Evolutionary conservation across 2,797 vertebrate species (phyloP), one percentile per base, ranked within the genome.

Genomic region (Odontamblyopus rebecca): DNA sequence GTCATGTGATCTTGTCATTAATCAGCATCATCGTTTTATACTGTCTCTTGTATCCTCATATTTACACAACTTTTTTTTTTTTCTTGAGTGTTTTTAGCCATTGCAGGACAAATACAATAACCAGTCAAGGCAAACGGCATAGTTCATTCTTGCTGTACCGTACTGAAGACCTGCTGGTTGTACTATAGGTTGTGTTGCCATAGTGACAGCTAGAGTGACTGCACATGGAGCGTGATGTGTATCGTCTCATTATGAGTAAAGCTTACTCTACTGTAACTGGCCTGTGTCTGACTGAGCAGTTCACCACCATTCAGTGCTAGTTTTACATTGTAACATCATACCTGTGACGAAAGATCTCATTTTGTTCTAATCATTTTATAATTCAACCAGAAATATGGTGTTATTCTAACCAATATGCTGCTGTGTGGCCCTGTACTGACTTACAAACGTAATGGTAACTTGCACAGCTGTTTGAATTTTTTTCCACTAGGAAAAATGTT

Each of bases 111-210:
- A 19, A 51, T 54, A 54, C 2, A 54, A 11, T 54, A 48, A 48
- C 15, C 12, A 23, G 53, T 54, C 53, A 54, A 54, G n/a, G 53
- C 19, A 54, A 57, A 57, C n/a, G 15, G 35, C 35, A 12, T 16
- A 51, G 60, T 29, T 51, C 61, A 54, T 57, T 32, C 38, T 32
- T 35, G 60, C 44, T 70, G 63, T 26, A 56, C 44, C 9, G 12
- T 23, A 30, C 53, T 54, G 23, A 51, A 57, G 27, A 61, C 16
- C 26, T 11, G 62, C 19, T 68, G 41, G 69, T 26, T 67, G 67
- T 62, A 59, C 57, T 67, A 16, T 57, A 61, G 41, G 44, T 44
- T 67, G 29, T 67, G 70, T 63, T 82, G 70, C 72, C 26, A 65
- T 68, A 63, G 72, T 48, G 6, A 70, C 65, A 1, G 44, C 44